phyloP scores from a whole-genome alignment of 2,113 vertebrate species.

The Myrmecophaga tridactyla region DNA sequence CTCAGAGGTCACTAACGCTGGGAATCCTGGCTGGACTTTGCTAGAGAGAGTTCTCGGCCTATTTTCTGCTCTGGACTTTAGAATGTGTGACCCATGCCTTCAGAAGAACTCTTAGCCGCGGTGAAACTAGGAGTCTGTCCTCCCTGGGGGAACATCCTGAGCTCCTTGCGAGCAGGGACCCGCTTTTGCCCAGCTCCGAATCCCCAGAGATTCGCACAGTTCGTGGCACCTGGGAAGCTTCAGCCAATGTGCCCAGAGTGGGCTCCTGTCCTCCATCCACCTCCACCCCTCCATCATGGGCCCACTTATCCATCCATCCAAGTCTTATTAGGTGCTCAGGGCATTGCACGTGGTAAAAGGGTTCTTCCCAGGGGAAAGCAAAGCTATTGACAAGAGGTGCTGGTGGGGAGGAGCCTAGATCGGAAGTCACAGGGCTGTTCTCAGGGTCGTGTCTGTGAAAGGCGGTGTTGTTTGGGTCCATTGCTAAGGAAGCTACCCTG shows the following conservation, averaged over 20 bases:
- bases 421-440: not conserved
- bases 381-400: not conserved
- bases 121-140: not conserved
- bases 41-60: not conserved
- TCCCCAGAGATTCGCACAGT: not conserved
- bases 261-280: not conserved
- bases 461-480: not conserved
- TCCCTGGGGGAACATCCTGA: not conserved
- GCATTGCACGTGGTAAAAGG: accelerated
- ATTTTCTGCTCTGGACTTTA: not conserved
- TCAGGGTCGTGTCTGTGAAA: not conserved
- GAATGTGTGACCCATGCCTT: not conserved
- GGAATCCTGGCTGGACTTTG: not conserved
- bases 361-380: not conserved
- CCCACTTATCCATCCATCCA: not conserved
- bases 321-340: not conserved
- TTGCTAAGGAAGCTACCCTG: not conserved
- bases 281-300: not conserved
- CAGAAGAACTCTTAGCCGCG: not conserved
- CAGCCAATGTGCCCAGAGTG: not conserved
- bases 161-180: not conserved
- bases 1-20: not conserved
- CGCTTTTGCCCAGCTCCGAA: not conserved
- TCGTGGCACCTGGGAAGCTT: not conserved
- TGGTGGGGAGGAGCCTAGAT: not conserved